Evolutionary conservation across 2,797 vertebrate genomes (phyloP).

Genomic region (Argyrosomus regius): DNA sequence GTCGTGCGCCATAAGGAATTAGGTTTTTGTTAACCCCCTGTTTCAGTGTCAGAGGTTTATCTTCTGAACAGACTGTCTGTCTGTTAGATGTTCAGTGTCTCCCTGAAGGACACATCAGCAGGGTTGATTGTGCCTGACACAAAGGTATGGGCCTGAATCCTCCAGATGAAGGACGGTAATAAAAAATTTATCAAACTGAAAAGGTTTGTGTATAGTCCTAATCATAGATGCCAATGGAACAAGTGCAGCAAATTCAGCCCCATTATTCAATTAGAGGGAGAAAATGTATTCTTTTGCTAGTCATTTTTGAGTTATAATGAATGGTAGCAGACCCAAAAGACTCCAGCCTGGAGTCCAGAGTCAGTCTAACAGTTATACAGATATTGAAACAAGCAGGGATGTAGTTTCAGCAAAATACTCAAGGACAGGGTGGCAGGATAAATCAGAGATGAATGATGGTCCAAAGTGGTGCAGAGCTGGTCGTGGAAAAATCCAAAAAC

Average conservation of each 20-base stretch:
- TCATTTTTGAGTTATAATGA: no score
- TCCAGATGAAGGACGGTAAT: slow-evolving; percentile 18
- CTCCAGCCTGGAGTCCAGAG: no score
- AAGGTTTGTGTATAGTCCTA: background rate
- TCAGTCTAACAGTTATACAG: no score
- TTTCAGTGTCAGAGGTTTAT: slow-evolving; percentile 14
- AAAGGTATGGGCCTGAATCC: slow-evolving; percentile 17
- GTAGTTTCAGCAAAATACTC: no score
- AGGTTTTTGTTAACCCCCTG: slow-evolving; percentile 18
- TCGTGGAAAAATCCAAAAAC: no score
- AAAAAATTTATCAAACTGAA: slow-evolving; percentile 21
- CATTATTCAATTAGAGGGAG: no score
- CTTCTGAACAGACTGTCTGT: slow-evolving; percentile 4
- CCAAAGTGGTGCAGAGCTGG: no score
- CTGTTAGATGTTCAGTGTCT: slow-evolving; percentile 28
- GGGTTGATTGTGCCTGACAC: slow-evolving; percentile 35
- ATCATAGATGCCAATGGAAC: background rate
- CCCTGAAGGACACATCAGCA: slow-evolving; percentile 41
- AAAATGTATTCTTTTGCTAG: no score
- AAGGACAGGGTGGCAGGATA: no score
- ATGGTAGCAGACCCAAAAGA: no score
- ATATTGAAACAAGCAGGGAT: no score
- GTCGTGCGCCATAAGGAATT: background rate
- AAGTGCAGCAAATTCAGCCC: background rate
- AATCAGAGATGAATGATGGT: no score